Evolutionary conservation across 2,113 vertebrate species (phyloP).

Genomic region (Noctilio leporinus): DNA sequence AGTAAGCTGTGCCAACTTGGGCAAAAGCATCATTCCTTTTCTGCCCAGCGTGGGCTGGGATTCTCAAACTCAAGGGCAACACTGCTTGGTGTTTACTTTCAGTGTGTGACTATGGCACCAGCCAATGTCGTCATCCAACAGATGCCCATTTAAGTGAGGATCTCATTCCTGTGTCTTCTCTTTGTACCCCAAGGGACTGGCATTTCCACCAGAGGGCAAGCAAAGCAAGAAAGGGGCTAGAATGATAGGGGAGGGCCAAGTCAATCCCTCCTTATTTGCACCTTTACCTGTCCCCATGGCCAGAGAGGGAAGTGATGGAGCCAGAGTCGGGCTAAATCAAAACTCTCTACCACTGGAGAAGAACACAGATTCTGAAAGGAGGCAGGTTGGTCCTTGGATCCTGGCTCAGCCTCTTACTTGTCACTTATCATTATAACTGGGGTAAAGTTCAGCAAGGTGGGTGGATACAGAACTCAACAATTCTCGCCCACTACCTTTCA

Average conservation of each 20-base stretch:
- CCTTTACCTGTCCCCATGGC: too few species aligned
- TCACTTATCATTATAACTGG: not conserved
- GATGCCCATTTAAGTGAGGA: not conserved
- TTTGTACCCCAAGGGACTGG: not conserved
- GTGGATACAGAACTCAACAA: not conserved
- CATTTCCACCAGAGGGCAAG: constrained; percentile 38
- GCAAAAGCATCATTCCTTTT: not conserved
- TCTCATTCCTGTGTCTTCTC: not conserved
- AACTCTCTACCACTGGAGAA: not conserved
- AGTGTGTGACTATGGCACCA: not conserved
- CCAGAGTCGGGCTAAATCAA: not conserved
- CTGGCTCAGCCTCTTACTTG: not conserved
- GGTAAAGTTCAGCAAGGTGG: not conserved
- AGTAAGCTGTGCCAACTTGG: not conserved
- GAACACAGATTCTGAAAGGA: not conserved
- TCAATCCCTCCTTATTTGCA: not conserved
- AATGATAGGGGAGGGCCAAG: not conserved
- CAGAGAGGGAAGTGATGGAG: not conserved
- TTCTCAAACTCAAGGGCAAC: not conserved
- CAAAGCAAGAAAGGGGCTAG: not conserved
- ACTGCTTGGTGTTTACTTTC: not conserved
- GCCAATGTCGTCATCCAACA: not conserved
- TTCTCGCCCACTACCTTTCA: not conserved
- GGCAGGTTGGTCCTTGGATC: not conserved
- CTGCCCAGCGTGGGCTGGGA: not conserved